Conservation (phyloP, 2,113 vertebrate genomes). For the Drymodes brunneopygia region DNA sequence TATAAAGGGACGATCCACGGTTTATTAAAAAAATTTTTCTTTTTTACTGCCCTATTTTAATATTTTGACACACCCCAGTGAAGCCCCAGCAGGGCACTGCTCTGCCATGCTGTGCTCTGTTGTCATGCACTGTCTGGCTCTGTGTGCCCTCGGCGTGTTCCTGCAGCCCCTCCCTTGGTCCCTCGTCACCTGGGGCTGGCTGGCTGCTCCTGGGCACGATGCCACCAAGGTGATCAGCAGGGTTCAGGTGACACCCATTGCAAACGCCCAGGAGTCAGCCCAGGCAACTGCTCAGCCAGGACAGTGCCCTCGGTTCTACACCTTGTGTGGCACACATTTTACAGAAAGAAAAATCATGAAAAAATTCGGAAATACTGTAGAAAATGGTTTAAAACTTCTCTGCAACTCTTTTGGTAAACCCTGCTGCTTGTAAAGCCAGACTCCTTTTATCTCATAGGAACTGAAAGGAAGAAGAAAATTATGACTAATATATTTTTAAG, state of each 20-base stretch:
- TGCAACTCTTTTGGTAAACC: background rate
- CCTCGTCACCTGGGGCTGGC: background rate
- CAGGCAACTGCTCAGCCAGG: background rate
- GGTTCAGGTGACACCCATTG: fast-evolving
- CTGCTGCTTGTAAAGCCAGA: background rate
- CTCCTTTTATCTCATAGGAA: background rate
- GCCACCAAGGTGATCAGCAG: background rate
- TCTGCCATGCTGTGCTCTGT: background rate
- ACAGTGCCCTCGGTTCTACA: background rate
- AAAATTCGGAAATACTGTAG: background rate
- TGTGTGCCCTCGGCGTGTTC: fast-evolving
- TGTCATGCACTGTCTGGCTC: background rate
- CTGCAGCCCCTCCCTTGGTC: background rate
- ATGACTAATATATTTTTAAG: conserved; percentile 19
- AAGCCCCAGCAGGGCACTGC: background rate
- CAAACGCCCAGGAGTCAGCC: fast-evolving
- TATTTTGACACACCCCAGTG: background rate
- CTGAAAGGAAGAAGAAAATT: conserved; percentile 3
- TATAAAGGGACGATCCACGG: background rate
- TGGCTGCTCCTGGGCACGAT: background rate
- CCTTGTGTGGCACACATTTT: background rate
- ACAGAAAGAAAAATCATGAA: background rate
- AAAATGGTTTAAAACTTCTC: background rate
- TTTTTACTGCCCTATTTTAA: background rate
- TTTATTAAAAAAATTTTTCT: background rate